Base-by-base conservation (phyloP, 2,797 vertebrate species). In the Takifugu ocellatus region DNA sequence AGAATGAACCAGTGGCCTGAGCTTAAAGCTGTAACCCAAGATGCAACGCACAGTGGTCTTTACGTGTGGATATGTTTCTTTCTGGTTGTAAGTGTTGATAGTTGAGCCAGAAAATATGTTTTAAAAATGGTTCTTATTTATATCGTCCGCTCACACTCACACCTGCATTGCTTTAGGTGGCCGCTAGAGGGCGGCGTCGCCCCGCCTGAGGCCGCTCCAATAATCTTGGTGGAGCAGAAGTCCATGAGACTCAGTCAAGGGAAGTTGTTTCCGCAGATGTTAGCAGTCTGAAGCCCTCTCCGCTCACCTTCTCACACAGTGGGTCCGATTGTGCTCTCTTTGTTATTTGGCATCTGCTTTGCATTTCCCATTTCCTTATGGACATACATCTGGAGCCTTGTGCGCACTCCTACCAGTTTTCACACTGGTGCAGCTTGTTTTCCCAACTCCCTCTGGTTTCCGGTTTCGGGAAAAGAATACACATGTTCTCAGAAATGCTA, bases 291-390 rank as follows among this genome's bases (percentile, higher is more conserved):
- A 68, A 67, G 78, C 78, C 70, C 75, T 80, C 69, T 77, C 70
- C 60, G 52, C 43, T 80, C 78, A 77, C 61, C 66, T 75, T 63
- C 60, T 48, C 39, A 52, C 70, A 91, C 84, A 91, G 66, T 77
- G 81, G 33, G 64, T 71, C 67, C 72, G 65, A 89, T 90, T 92
- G 88, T 91, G 74, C 70, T 69, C 62, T 61, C 54, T 86, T 84
- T 90, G 81, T 86, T 88, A 88, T 79, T 33, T 87, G 88, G 88
- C 83, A 69, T 73, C 63, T 63, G 63, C 57, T 80, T 75, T 71
- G 61, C 80, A 87, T 90, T 89, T 85, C 78, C 78, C 59, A 80
- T 86, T 82, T 85, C 84, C 87, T 85, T 45, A 36, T 61, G 78
- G 81, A 81, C 68, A 11, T 9, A 72, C 62, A 68, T 85, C 68